Evolutionary conservation across 2,888 invertebrate species (phyloP).

Genomic region (Lithophane ornitopus): DNA sequence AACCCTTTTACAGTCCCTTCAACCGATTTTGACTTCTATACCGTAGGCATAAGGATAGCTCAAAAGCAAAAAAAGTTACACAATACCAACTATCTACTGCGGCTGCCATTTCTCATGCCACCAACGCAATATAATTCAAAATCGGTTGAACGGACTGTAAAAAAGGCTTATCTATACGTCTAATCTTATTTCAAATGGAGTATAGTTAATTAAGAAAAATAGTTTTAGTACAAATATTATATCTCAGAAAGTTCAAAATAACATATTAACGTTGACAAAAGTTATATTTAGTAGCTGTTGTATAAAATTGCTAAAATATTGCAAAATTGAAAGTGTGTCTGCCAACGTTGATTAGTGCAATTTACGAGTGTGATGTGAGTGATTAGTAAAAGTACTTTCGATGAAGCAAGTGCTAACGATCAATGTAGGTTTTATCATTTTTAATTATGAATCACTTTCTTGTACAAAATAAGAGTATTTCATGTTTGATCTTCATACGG

Average conservation of each 20-base stretch:
- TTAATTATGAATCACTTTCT: neutral
- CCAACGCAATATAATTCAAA: too few relatives aligned
- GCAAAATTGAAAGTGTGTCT: conserved; percentile 38
- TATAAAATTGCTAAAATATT: conserved; percentile 9
- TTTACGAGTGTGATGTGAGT: conserved; percentile 22
- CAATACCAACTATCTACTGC: too few relatives aligned
- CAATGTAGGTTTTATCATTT: neutral
- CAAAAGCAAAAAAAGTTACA: too few relatives aligned
- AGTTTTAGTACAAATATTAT: neutral
- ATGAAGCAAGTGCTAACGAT: conserved; percentile 32
- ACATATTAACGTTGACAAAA: neutral
- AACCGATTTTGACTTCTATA: too few relatives aligned
- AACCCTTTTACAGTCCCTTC: too few relatives aligned
- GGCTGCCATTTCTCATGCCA: too few relatives aligned
- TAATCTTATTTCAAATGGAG: too few relatives aligned
- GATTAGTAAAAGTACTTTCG: conserved; percentile 52
- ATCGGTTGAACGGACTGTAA: too few relatives aligned
- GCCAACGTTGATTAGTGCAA: conserved; percentile 40
- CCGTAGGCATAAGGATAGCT: too few relatives aligned
- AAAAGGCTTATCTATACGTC: too few relatives aligned
- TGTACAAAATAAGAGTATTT: neutral
- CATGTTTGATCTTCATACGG: neutral
- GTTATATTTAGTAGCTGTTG: neutral
- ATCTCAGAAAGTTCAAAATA: neutral
- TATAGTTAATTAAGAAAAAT: neutral